Percentiles rank a stretch among this genome's conserved stretches.
Conservation (phyloP, 2,113 vertebrate species). For the Aegithalos caudatus region DNA sequence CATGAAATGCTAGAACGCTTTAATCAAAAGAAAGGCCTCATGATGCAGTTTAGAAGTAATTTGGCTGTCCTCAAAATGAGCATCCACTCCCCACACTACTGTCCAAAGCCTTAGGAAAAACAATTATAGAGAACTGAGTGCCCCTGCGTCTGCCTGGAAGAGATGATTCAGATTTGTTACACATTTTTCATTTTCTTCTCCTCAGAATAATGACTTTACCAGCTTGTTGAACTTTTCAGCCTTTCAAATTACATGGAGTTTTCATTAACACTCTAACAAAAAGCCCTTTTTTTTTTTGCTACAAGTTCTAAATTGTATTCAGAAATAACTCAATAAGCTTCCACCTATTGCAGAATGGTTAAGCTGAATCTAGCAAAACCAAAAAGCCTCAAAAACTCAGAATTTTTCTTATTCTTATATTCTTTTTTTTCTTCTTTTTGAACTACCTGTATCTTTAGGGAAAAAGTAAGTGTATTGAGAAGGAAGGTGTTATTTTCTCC, state of each 20-base stretch:
- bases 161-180: not conserved
- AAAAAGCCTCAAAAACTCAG: fast-evolving
- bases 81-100: not conserved
- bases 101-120: not conserved
- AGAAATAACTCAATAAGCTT: not conserved
- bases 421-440: not conserved
- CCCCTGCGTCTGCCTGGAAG: not conserved
- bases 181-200: not conserved
- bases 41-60: not conserved
- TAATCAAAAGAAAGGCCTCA: not conserved
- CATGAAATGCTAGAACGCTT: not conserved
- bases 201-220: not conserved
- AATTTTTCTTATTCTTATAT: not conserved
- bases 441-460: not conserved
- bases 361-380: not conserved
- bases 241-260: not conserved
- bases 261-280: not conserved
- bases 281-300: not conserved
- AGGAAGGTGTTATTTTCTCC: not conserved
- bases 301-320: not conserved
- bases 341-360: not conserved
- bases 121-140: not conserved
- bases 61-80: not conserved
- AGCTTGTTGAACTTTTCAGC: not conserved
- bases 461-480: not conserved